Base-by-base conservation (phyloP, 2,797 vertebrate species). In the Chiloscyllium punctatum region DNA sequence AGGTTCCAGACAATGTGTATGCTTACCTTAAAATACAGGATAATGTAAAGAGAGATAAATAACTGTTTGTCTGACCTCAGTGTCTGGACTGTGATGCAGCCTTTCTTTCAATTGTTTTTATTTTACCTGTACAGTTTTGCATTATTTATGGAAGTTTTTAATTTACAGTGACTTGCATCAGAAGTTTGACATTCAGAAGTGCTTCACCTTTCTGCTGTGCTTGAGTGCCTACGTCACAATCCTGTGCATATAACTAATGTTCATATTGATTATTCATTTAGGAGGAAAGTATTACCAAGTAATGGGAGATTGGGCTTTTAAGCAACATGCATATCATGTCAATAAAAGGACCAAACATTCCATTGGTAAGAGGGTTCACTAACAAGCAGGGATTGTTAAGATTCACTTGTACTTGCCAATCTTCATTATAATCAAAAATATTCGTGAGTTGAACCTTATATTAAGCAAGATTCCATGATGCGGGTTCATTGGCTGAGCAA, bases 51-150 rank as follows among this genome's bases (percentile, higher is more conserved):
- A 48, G 48, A 95, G 69, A 71, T 30, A 37, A 5, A 8, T 74
- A 27, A 21, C 5, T 51, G 23, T 74, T 91, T 27, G 30, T 51
- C 68, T 74, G 92, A 94, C 42, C 42, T 69, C 16, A 15, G 42
- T 69, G 21, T 48, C 68, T 94, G 92, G 71, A 51, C 87, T 69
- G 48, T 37, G 42, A 74, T 77, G 42, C 94, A 94, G 69, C 71
- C 25, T 94, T 33, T 95, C 69, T 30, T 69, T 48, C 94, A 95
- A 74, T 30, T 27, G n/a, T 51, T 95, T 94, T 77, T 94, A 48
- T 94, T 94, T n/a, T 74, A 77, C 42, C 48, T 18, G 42, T 95
- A 95, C 68, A 72, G 94, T 94, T 72, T 53, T 72, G 68, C n/a
- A 53, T 94, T 74, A 72, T 69, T 74, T 92, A n/a, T 95, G 71